These are phyloP conservation scores for Dinomys branickii DNA, from an alignment of 2,113 vertebrate genomes.

Conservation along the genomic window DNA sequence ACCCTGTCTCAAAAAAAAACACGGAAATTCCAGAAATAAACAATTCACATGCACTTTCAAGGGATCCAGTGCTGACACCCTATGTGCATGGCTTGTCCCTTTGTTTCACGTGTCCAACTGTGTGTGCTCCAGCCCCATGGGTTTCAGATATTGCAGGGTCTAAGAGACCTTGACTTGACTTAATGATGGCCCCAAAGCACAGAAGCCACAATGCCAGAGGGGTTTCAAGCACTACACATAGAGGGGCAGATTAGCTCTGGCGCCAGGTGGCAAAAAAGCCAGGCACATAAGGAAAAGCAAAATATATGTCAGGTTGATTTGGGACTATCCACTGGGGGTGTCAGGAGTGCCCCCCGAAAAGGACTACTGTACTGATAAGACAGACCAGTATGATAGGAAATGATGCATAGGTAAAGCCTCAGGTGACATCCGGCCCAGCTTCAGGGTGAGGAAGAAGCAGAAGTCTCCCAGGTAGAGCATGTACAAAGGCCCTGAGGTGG, in stretches of 20 bases:
- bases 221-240: too few relatives aligned
- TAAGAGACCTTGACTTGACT: neutral
- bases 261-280: neutral
- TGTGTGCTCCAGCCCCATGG: too few relatives aligned
- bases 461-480: neutral
- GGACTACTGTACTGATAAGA: neutral
- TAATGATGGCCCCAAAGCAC: neutral
- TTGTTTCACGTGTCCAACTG: neutral
- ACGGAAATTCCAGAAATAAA: neutral
- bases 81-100: neutral
- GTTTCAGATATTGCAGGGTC: neutral
- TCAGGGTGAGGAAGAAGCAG: neutral
- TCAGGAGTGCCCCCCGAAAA: neutral
- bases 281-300: neutral
- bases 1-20: neutral
- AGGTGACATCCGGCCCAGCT: neutral
- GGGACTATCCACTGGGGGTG: neutral
- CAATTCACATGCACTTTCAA: neutral
- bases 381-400: neutral
- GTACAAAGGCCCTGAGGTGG: neutral
- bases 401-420: neutral
- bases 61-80: neutral
- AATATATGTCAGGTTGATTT: neutral
- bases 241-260: neutral
- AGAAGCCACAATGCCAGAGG: neutral